Base-by-base conservation (phyloP, 2,888 invertebrate species). In the Globia sparganii region DNA sequence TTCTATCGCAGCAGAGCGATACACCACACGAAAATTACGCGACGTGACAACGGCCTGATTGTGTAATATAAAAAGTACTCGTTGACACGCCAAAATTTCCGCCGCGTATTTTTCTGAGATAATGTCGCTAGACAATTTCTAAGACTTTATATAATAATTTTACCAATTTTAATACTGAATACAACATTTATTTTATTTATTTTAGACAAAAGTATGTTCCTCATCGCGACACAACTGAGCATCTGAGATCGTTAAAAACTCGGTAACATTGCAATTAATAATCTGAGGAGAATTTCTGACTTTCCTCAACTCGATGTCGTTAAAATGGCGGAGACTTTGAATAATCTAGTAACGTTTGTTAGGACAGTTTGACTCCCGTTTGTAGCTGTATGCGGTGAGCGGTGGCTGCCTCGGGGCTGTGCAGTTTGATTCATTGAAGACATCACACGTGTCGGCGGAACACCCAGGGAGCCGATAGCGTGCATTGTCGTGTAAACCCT, bases 401-500 rank as follows among this genome's bases (percentile, higher is more conserved):
- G 59, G 21, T 37, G 5, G 25, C 53, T 25, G 15, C 21, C 18
- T 28, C 73, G 34, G 13, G 4, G 31, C n/a, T 61, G 18, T 31
- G 31, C 49, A 43, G 43, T 28, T 25, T 34, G 31, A 46, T 46
- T 75, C 65, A 56, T 61, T n/a, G 69, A 37, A 53, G 77, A 69
- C 53, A 49, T 21, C 18, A 49, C 61, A 28, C 61, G 61, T 68
- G 34, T 68, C 56, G 69, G 59, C n/a, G 37, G 25, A 46, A 31
- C 46, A 31, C 40, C 40, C 59, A n/a, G n/a, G 4, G 53, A 53
- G 43, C 68, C 53, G 81, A 81, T 72, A 81, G 58, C 58, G 69
- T 75, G 65, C 46, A 62, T 81, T 72, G 62, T 81, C 77, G 71
- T 64, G 81, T 77, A 77, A 77, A 71, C 77, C 71, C 34, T 43